These are phyloP conservation scores for Drosophila kurseongensis DNA, from an alignment of 1,140 invertebrate species.

Conservation along the genomic window DNA sequence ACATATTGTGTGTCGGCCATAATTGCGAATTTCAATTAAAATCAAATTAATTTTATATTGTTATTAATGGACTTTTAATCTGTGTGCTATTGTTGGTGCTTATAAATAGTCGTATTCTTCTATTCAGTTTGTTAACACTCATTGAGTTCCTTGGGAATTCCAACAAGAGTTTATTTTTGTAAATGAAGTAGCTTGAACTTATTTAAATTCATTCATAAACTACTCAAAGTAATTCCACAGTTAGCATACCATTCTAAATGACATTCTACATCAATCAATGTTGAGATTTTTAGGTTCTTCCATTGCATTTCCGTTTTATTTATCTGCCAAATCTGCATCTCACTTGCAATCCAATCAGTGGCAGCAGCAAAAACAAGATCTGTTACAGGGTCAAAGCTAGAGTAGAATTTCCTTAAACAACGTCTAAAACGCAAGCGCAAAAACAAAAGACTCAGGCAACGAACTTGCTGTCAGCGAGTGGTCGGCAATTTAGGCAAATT, in stretches of 20 bases:
- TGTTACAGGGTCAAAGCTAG: slow-evolving; percentile 72
- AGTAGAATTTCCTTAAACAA: slow-evolving; percentile 73
- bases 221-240: slow-evolving; percentile 12
- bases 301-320: slow-evolving; percentile 36
- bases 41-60: slow-evolving; percentile 54
- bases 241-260: slow-evolving; percentile 7
- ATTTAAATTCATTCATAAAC: slow-evolving; percentile 4
- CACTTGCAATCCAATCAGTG: slow-evolving; percentile 49
- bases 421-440: slow-evolving; percentile 26
- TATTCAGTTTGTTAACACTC: slow-evolving; percentile 1
- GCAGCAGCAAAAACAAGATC: slow-evolving; percentile 49
- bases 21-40: slow-evolving; percentile 69
- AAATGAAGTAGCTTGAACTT: background rate
- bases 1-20: slow-evolving; percentile 33
- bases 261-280: slow-evolving; percentile 34
- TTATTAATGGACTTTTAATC: slow-evolving; percentile 66
- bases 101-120: slow-evolving; percentile 26
- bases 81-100: slow-evolving; percentile 31
- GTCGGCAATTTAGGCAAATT: slow-evolving; percentile 72
- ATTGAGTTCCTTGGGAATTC: slow-evolving; percentile 40
- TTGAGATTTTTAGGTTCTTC: slow-evolving; percentile 6
- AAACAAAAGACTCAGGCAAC: slow-evolving; percentile 76
- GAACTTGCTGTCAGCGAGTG: slow-evolving; percentile 59
- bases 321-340: slow-evolving; percentile 49
- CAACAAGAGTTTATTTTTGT: background rate